Evolutionary conservation across 2,113 vertebrate species (phyloP).

Genomic region (Aptenodytes patagonicus): DNA sequence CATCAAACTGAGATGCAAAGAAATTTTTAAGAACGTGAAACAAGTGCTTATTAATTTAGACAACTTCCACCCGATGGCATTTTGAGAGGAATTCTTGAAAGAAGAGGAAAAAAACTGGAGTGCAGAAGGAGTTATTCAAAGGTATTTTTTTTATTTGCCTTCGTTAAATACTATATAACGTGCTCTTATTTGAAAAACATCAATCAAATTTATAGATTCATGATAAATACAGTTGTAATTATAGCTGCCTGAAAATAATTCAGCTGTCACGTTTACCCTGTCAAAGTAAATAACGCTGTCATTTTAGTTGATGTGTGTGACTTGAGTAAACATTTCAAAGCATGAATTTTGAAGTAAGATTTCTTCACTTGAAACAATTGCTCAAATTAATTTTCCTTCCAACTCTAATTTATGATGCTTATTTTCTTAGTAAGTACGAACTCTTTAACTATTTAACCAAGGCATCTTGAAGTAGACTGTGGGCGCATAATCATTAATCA

Average conservation of each 20-base stretch:
- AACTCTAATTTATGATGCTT: constrained; percentile 39
- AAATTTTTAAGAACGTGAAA: background rate
- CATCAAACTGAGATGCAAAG: background rate
- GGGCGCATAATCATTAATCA: background rate
- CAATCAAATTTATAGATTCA: constrained; percentile 37
- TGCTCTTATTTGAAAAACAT: constrained; percentile 49
- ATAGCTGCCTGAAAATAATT: constrained; percentile 52
- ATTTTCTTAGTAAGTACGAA: constrained; percentile 36
- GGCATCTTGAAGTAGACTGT: background rate
- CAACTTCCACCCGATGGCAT: constrained; percentile 7
- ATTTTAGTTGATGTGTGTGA: constrained; percentile 36
- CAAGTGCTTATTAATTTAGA: constrained; percentile 36
- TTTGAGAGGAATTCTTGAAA: constrained; percentile 42
- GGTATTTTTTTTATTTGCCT: constrained; percentile 13
- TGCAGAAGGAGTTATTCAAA: constrained; percentile 24
- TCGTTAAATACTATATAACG: background rate
- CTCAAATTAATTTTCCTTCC: constrained; percentile 51
- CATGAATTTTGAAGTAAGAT: constrained; percentile 57
- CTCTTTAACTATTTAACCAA: background rate
- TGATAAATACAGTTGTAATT: constrained; percentile 42
- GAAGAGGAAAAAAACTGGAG: background rate
- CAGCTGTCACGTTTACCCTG: constrained; percentile 57
- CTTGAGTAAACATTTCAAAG: constrained; percentile 48
- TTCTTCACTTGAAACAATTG: constrained; percentile 58
- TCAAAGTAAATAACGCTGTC: constrained; percentile 56